Evolutionary conservation across 2,113 vertebrate species (phyloP).

Genomic region (Alaudala cheleensis): DNA sequence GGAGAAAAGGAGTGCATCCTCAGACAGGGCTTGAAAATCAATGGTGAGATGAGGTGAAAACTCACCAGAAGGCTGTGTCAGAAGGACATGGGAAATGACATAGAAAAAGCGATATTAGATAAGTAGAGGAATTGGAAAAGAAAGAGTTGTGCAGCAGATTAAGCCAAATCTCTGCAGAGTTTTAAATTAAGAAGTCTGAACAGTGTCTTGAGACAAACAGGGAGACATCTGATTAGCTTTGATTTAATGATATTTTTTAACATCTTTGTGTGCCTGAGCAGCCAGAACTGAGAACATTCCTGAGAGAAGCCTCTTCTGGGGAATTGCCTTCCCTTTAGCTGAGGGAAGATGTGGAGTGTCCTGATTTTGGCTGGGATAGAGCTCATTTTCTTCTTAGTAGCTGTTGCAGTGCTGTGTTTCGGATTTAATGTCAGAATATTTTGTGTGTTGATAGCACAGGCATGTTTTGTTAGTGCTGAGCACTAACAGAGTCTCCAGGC

Average conservation of each 20-base stretch:
- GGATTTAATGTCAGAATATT: neutral
- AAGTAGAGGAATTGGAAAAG: neutral
- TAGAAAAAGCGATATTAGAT: neutral
- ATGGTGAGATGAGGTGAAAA: constrained; percentile 54
- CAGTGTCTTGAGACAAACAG: constrained; percentile 16
- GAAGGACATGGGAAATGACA: constrained; percentile 44
- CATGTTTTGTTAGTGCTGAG: neutral
- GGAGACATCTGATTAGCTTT: constrained; percentile 37
- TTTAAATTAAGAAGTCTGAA: constrained; percentile 32
- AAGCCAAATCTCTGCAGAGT: constrained; percentile 20
- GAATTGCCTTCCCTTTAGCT: neutral
- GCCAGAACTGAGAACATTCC: neutral
- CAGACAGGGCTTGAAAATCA: constrained; percentile 50
- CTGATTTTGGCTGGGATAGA: neutral
- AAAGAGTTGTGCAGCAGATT: constrained; percentile 1
- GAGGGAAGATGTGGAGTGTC: neutral
- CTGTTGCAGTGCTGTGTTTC: neutral
- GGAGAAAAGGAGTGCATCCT: constrained; percentile 33
- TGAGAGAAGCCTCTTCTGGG: neutral
- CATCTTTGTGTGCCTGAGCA: neutral
- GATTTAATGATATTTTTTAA: constrained; percentile 43
- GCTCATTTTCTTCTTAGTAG: neutral
- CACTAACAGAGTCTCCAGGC: too few species aligned
- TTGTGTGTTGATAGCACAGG: too few species aligned
- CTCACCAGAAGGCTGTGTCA: neutral